Evolutionary conservation across 2,113 vertebrate genomes (phyloP).

Genomic region (Rhinolophus sinicus): DNA sequence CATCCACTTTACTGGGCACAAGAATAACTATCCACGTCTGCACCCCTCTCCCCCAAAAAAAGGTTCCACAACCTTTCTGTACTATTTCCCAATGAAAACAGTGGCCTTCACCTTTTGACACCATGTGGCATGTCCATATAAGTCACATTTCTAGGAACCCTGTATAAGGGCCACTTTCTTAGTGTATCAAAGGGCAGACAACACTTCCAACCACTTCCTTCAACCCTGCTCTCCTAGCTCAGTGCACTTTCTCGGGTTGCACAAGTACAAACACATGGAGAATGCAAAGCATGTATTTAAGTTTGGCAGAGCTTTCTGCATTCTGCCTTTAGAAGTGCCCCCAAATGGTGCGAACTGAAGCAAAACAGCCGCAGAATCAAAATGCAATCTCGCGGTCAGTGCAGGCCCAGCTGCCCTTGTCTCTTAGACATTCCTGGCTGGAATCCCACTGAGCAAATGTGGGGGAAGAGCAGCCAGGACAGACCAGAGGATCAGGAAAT

Average conservation of each 20-base stretch:
- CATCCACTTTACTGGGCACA: not conserved
- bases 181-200: not conserved
- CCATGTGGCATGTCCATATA: not conserved
- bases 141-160: conserved; percentile 39
- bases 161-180: not conserved
- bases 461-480: conserved; percentile 19
- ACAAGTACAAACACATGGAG: conserved; percentile 67
- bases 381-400: conserved; percentile 70
- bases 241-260: not conserved
- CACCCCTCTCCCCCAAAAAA: not conserved
- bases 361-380: conserved; percentile 73
- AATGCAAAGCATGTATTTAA: conserved; percentile 65
- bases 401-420: conserved; percentile 50
- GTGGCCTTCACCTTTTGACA: not conserved
- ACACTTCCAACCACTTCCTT: not conserved
- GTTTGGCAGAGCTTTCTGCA: conserved; percentile 47
- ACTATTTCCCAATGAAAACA: not conserved
- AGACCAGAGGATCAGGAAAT: conserved; percentile 46
- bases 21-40: not conserved
- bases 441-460: conserved; percentile 61
- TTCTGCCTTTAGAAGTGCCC: conserved; percentile 56
- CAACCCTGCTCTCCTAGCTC: not conserved
- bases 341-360: not conserved
- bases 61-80: not conserved
- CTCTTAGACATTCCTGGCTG: conserved; percentile 76